A percentile compares a stretch with the other conserved stretches of the same genome.
Evolutionary conservation across 1,140 invertebrate species (phyloP).

Genomic region (Brachionus koreanus): DNA sequence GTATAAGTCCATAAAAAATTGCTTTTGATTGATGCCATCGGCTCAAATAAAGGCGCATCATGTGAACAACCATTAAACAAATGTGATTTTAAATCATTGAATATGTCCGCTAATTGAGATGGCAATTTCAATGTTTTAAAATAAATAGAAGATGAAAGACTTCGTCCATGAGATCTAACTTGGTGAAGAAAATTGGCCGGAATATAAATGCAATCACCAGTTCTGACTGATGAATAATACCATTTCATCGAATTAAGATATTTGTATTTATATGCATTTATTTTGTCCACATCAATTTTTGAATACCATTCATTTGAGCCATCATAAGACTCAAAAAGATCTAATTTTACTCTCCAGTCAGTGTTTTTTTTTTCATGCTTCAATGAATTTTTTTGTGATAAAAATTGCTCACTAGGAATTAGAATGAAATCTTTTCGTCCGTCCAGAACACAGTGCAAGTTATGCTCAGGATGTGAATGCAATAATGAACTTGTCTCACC

Average conservation of each 20-base stretch:
- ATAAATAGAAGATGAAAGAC: slow-evolving; percentile 52
- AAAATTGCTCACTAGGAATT: slow-evolving; percentile 45
- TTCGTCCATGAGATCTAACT: slow-evolving; percentile 55
- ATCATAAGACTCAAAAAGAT: slow-evolving; percentile 47
- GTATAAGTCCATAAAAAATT: slow-evolving; percentile 36
- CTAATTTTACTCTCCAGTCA: background rate
- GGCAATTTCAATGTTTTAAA: slow-evolving; percentile 15
- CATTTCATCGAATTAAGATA: slow-evolving; percentile 51
- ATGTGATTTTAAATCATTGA: background rate
- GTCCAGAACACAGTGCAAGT: slow-evolving; percentile 55
- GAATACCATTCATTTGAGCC: slow-evolving; percentile 52
- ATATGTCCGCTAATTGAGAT: background rate
- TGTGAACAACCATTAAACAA: slow-evolving; percentile 3
- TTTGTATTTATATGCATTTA: slow-evolving; percentile 54
- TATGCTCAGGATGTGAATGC: slow-evolving; percentile 55
- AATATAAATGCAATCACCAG: slow-evolving; percentile 57
- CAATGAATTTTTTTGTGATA: slow-evolving; percentile 50
- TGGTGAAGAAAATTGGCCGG: slow-evolving; percentile 57
- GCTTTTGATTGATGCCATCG: background rate
- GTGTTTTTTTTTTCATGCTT: slow-evolving; percentile 50
- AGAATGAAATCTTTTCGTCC: slow-evolving; percentile 57
- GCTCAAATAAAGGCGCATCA: slow-evolving; percentile 22
- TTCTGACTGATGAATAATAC: slow-evolving; percentile 52
- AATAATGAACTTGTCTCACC: slow-evolving; percentile 54
- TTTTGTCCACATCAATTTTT: slow-evolving; percentile 52